These are phyloP conservation scores for Calyptommatus sinebrachiatus DNA, from an alignment of 2,113 vertebrate species.

Conservation along the genomic window DNA sequence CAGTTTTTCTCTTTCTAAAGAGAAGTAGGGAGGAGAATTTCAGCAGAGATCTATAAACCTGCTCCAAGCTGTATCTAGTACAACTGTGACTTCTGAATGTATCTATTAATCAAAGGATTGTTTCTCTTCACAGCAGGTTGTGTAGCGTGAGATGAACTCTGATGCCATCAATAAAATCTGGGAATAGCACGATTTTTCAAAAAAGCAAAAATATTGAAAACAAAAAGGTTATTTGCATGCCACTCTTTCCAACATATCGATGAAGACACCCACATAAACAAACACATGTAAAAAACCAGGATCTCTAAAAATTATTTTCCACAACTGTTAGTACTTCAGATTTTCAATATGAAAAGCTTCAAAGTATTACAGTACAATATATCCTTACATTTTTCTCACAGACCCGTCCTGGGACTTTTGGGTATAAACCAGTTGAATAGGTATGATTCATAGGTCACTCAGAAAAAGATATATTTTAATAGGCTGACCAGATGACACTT, in stretches of 20 bases:
- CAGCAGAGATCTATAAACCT: slow-evolving; percentile 45
- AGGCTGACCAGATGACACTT: too few species aligned
- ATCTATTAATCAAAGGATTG: slow-evolving; percentile 36
- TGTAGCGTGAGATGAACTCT: slow-evolving; percentile 50
- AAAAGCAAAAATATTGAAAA: background rate
- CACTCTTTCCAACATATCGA: background rate
- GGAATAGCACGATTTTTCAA: slow-evolving; percentile 33
- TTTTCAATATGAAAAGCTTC: too few species aligned
- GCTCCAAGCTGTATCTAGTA: slow-evolving; percentile 46
- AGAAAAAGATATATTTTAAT: too few species aligned
- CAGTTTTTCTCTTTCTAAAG: slow-evolving; percentile 48
- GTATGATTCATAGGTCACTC: too few species aligned
- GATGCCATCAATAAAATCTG: slow-evolving; percentile 47
- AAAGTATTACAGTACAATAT: background rate
- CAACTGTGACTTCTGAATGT: slow-evolving; percentile 42
- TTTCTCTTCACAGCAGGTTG: slow-evolving; percentile 26
- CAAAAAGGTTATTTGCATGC: background rate
- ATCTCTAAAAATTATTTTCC: background rate
- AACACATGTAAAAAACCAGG: background rate
- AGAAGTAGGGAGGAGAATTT: slow-evolving; percentile 24
- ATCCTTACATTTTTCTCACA: too few species aligned
- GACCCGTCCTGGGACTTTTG: too few species aligned
- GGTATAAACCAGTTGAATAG: too few species aligned
- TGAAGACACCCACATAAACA: background rate
- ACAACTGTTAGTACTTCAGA: background rate